These are phyloP conservation scores for Isurus oxyrinchus DNA, from an alignment of 2,113 vertebrate genomes.

Conservation along the genomic window DNA sequence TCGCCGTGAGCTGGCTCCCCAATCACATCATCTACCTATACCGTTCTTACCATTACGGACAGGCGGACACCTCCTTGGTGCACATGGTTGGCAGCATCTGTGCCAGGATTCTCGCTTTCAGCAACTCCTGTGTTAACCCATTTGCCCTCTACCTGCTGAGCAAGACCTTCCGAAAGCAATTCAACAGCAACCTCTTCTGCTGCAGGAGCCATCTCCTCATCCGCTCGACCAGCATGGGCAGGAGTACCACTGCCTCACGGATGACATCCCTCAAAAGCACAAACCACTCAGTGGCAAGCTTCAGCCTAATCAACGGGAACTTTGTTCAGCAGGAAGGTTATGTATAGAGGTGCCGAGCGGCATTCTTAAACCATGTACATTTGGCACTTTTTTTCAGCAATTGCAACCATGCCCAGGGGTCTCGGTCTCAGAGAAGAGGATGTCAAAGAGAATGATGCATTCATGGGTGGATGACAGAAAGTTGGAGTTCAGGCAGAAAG, in stretches of 20 bases:
- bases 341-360: constrained; percentile 48
- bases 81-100: constrained; percentile 80
- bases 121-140: constrained; percentile 91
- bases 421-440: background rate
- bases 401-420: background rate
- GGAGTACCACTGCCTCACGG: constrained; percentile 67
- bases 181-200: constrained; percentile 84
- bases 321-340: constrained; percentile 63
- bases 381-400: constrained; percentile 21
- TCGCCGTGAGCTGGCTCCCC: constrained; percentile 92
- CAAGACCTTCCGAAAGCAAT: constrained; percentile 87
- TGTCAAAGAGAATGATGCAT: background rate
- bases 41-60: constrained; percentile 85
- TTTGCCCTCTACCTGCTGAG: constrained; percentile 93
- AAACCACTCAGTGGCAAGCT: constrained; percentile 73
- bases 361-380: background rate
- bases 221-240: constrained; percentile 59
- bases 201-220: constrained; percentile 56
- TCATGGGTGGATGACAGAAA: background rate
- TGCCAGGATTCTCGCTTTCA: constrained; percentile 85
- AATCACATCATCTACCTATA: constrained; percentile 88
- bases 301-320: constrained; percentile 74
- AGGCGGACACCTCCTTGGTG: constrained; percentile 83
- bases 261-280: constrained; percentile 83
- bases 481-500: background rate